Evolutionary conservation across 2,797 vertebrate species (phyloP), one percentile per base, ranked within the genome.

Genomic region (Gymnothorax javanicus): DNA sequence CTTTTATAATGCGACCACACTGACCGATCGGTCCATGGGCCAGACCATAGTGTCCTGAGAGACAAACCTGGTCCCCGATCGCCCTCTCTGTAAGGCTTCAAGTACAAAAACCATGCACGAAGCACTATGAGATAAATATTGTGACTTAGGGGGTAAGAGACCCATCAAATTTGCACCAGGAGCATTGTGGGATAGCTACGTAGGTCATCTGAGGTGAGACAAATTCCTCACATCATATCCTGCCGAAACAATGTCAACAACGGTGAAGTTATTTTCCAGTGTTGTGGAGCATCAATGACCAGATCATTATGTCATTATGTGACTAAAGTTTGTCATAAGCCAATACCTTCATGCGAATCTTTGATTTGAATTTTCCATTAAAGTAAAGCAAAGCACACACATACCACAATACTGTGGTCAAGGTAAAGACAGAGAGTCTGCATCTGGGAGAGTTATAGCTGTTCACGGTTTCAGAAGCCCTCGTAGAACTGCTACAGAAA

Each of bases 151-250:
- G 33, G 33, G 33, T 43, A 43, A 43, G 54, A 73, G 67, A 89
- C 93, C 93, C 94, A 94, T n/a, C 25, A 25, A 8, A 33, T 75
- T 11, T 75, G 71, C 71, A 43, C 27, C 33, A 9, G 13, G 25
- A 11, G 2, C 13, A 75, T 33, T 9, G 71, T 25, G 69, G 25
- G 69, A 11, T n/a, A 71, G 25, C 23, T 71, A 27, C 27, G 69
- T 43, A 23, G 71, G 71, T 9, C 71, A 33, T 11, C 9, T 33
- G 71, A 75, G 25, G 71, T 75, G 9, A 75, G 71, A 75, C 7
- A 75, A 25, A 75, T 43, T 75, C 71, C 71, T 75, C 43, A 17
- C 27, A 75, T 75, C 25, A 43, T 33, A 5, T 75, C 71, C 8
- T 9, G 71, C 43, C 25, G 1, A 4, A 75, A 33, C 15, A 43